Base-by-base conservation (phyloP, 2,888 invertebrate species). In the Mythimna loreyi region DNA sequence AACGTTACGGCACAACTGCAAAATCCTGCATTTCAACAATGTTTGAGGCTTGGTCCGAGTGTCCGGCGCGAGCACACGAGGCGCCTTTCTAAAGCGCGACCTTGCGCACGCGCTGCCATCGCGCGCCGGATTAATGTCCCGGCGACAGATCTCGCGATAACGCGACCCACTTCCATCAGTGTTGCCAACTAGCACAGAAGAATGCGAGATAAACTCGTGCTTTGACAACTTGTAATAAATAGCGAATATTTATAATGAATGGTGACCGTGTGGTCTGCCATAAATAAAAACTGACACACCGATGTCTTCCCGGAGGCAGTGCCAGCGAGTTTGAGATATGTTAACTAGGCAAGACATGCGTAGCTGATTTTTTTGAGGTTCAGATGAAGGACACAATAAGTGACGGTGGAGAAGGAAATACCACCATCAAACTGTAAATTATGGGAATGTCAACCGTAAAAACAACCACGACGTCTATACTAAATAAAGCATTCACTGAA, bases 41-140 rank as follows among this genome's bases (percentile, higher is more conserved):
- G 65, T 78, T 19, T 28, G 56, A 57, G 47, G 28, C 52, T 63
- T 57, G 65, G 70, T 62, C 70, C 75, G 53, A 49, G 8, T 57
- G 56, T 36, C 23, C 40, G 19, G 16, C 25, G 28, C 45, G 55
- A 55, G 45, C 52, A 56, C 59, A 43, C 75, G 83, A 86, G 78
- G 72, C 80, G 71, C 91, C 91, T 91, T 90, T 90, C 91, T 90
- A 90, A 88, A 84, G 85, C 84, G 82, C 86, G 91, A 86, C 91
- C 92, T 92, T 92, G 90, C 83, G 82, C 85, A 87, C 91, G 90
- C 83, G 82, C 85, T 87, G 87, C 84, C 88, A 83, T 85, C 85
- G 85, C 69, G 72, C 78, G 76, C 69, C 74, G 71, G 81, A 78
- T 82, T 85, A 79, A 82, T 75, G 83, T 82, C 78, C 78, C 40